Conservation (phyloP, 2,797 vertebrate genomes). For the Arctocebus calabarensis region DNA sequence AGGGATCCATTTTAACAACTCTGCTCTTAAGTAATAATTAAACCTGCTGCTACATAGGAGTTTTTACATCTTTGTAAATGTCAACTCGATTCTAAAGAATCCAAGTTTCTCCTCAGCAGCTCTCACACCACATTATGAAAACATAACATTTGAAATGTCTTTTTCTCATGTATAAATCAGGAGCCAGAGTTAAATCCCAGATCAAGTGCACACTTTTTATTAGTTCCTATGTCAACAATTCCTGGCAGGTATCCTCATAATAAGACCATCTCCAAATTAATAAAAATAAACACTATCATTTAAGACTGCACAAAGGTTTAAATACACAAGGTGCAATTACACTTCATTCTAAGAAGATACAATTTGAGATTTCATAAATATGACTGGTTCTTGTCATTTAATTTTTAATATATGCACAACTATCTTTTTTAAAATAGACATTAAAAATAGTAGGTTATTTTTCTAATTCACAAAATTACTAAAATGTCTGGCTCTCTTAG, state of each 20-base stretch:
- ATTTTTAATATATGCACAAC: not conserved
- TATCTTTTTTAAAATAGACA: not conserved
- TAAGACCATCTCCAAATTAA: not conserved
- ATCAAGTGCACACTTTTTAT: not conserved
- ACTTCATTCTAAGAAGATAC: not conserved
- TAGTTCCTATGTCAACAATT: slow-evolving; percentile 3
- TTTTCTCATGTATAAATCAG: slow-evolving; percentile 3
- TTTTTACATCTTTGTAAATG: slow-evolving; percentile 65
- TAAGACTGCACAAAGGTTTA: not conserved
- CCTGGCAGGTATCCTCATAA: not conserved
- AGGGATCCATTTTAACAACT: slow-evolving; percentile 39
- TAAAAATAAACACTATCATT: not conserved
- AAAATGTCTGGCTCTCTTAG: slow-evolving; percentile 4
- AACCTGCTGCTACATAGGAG: not conserved
- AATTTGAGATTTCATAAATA: slow-evolving; percentile 44
- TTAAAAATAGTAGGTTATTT: slow-evolving; percentile 16
- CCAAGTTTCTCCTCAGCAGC: not conserved
- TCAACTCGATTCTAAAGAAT: slow-evolving; percentile 46
- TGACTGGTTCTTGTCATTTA: not conserved
- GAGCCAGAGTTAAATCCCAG: not conserved
- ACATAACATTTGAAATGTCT: slow-evolving; percentile 5
- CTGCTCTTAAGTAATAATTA: slow-evolving; percentile 68
- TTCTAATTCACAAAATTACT: slow-evolving; percentile 46
- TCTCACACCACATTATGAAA: not conserved
- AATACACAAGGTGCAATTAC: not conserved